A percentile compares a stretch with the other conserved stretches of the same genome.
Evolutionary conservation across 2,888 invertebrate species (phyloP).

Genomic region (Cephus sareptanus): DNA sequence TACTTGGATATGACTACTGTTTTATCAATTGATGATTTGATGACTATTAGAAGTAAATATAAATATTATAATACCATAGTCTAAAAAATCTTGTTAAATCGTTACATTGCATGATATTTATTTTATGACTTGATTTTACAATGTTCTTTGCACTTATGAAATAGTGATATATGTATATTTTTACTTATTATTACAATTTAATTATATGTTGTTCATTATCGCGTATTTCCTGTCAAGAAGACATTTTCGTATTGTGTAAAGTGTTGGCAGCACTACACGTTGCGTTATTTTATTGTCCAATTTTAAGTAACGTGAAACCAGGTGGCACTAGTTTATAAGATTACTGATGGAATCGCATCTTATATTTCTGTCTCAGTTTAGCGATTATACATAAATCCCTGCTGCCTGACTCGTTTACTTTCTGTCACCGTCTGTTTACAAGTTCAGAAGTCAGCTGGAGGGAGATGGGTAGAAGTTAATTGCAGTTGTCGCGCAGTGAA

Average conservation of each 20-base stretch:
- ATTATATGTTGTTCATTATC: not conserved
- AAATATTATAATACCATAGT: not conserved
- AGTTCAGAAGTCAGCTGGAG: conserved; percentile 31
- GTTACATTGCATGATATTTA: not conserved
- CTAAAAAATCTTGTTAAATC: not conserved
- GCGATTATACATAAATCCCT: not conserved
- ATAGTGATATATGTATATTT: not conserved
- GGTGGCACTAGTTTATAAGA: not conserved
- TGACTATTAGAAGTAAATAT: not conserved
- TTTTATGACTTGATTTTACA: not conserved
- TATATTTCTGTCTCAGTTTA: not conserved
- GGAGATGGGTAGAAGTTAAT: conserved; percentile 27
- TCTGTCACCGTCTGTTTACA: conserved; percentile 31
- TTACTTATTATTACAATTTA: not conserved
- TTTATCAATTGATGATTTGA: not conserved
- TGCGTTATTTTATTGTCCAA: not conserved
- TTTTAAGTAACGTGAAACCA: not conserved
- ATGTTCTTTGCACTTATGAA: not conserved
- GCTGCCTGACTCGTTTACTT: conserved; percentile 18
- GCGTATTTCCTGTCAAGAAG: not conserved
- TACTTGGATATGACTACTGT: not conserved
- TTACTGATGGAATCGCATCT: not conserved
- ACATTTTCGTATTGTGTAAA: not conserved
- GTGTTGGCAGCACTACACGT: not conserved
- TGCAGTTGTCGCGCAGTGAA: conserved; percentile 14